phyloP scores from a whole-genome alignment of 2,888 invertebrate species.

The Caenorhabditis zanzibari region DNA sequence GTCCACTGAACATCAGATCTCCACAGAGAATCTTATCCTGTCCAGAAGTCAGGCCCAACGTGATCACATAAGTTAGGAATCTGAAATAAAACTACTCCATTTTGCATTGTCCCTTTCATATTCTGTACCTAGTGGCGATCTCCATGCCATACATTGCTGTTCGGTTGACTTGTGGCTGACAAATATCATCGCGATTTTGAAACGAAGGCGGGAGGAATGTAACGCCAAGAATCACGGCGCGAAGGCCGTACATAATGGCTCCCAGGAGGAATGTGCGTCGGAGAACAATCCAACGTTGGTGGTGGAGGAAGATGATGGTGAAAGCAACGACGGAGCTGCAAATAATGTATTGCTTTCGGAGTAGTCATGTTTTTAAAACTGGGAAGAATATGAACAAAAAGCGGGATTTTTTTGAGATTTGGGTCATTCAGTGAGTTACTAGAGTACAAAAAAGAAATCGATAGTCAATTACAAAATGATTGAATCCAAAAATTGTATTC shows the following conservation, averaged over 20 bases:
- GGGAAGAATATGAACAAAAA: background rate
- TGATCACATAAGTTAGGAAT: conserved; percentile 83
- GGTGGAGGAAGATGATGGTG: conserved; percentile 80
- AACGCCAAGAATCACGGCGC: conserved; percentile 73
- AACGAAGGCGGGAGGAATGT: conserved; percentile 83
- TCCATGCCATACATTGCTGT: conserved; percentile 82
- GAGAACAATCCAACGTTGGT: conserved; percentile 79
- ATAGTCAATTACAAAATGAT: too few species aligned
- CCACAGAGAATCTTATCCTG: conserved; percentile 83
- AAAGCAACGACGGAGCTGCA: conserved; percentile 81
- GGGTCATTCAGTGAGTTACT: too few species aligned
- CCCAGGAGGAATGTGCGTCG: conserved; percentile 82
- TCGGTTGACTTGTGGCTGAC: conserved; percentile 81
- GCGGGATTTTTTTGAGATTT: background rate
- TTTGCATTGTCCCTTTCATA: background rate
- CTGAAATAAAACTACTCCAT: conserved; percentile 59
- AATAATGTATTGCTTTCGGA: conserved; percentile 23
- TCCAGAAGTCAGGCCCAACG: conserved; percentile 82
- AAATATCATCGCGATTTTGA: conserved; percentile 81
- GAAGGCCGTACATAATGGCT: conserved; percentile 78
- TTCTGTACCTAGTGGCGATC: conserved; percentile 74
- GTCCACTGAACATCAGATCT: conserved; percentile 83
- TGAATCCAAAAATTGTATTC: too few species aligned
- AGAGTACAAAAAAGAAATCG: too few species aligned
- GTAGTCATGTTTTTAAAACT: background rate